A percentile compares a stretch with the other conserved stretches of the same genome.
phyloP scores from a whole-genome alignment of 2,888 invertebrate species.

The Hypolimnas misippus region DNA sequence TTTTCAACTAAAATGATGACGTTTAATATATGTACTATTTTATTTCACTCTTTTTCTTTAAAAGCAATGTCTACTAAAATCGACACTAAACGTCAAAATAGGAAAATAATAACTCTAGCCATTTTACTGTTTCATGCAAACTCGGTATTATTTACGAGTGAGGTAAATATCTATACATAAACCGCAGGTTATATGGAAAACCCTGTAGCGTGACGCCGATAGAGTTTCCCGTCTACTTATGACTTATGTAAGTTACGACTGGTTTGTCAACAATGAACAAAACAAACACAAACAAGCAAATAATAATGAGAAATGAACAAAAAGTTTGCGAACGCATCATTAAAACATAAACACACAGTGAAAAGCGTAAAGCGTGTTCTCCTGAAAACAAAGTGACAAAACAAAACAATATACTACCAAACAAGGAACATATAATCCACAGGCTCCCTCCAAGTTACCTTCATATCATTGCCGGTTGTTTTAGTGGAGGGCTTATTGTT shows the following conservation, averaged over 20 bases:
- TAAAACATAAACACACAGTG: slow-evolving; percentile 43
- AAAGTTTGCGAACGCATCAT: slow-evolving; percentile 24
- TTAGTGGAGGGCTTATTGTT: slow-evolving; percentile 79
- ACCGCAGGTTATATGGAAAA: slow-evolving; percentile 34
- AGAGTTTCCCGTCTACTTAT: slow-evolving; percentile 34
- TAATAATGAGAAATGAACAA: slow-evolving; percentile 18
- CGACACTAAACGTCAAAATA: slow-evolving; percentile 13
- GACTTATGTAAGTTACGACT: slow-evolving; percentile 24
- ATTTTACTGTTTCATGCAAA: slow-evolving; percentile 28
- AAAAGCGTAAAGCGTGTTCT: slow-evolving; percentile 50
- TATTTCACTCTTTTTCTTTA: too few species aligned
- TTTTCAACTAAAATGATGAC: too few species aligned
- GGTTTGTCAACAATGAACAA: slow-evolving; percentile 14
- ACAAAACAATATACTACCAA: slow-evolving; percentile 48
- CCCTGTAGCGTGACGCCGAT: slow-evolving; percentile 26
- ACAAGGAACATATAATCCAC: slow-evolving; percentile 49
- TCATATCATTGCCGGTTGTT: slow-evolving; percentile 78
- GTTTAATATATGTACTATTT: too few species aligned
- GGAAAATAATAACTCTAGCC: slow-evolving; percentile 21
- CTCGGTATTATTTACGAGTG: slow-evolving; percentile 29
- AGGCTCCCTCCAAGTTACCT: slow-evolving; percentile 73
- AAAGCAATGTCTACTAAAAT: too few species aligned
- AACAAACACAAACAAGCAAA: slow-evolving; percentile 24
- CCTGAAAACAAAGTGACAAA: slow-evolving; percentile 48
- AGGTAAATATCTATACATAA: slow-evolving; percentile 26